Evolutionary conservation across 2,113 vertebrate genomes (phyloP).

Genomic region (Ahaetulla prasina): DNA sequence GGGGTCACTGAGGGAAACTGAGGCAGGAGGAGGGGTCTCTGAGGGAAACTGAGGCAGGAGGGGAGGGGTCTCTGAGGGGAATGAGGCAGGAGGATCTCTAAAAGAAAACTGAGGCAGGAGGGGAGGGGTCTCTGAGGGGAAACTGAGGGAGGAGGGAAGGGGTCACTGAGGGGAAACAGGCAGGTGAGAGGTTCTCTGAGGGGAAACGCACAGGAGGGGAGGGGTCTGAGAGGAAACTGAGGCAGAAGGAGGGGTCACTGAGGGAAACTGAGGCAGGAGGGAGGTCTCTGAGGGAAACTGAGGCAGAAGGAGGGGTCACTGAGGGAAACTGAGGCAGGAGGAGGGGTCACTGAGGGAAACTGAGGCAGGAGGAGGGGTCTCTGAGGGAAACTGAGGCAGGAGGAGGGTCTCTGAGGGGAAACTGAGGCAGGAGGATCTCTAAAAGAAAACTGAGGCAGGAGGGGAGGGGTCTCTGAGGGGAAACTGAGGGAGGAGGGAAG

Average conservation of each 20-base stretch:
- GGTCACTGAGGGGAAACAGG: not conserved
- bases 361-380: too few species aligned
- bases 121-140: not conserved
- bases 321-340: too few species aligned
- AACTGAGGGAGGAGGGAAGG: not conserved
- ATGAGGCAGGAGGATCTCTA: too few species aligned
- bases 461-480: too few species aligned
- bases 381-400: not conserved
- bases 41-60: not conserved
- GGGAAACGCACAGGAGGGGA: not conserved
- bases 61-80: not conserved
- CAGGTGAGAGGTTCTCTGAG: not conserved
- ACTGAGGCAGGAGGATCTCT: too few species aligned
- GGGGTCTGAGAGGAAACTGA: not conserved
- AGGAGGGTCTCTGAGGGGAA: too few species aligned
- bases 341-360: too few species aligned
- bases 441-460: too few species aligned
- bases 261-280: too few species aligned
- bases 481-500: too few species aligned
- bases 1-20: not conserved
- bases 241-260: too few species aligned
- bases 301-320: not conserved
- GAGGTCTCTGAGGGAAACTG: not conserved
- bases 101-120: too few species aligned
- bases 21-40: not conserved